Base-by-base conservation (phyloP, 2,113 vertebrate genomes). In the Platysteira castanea region DNA sequence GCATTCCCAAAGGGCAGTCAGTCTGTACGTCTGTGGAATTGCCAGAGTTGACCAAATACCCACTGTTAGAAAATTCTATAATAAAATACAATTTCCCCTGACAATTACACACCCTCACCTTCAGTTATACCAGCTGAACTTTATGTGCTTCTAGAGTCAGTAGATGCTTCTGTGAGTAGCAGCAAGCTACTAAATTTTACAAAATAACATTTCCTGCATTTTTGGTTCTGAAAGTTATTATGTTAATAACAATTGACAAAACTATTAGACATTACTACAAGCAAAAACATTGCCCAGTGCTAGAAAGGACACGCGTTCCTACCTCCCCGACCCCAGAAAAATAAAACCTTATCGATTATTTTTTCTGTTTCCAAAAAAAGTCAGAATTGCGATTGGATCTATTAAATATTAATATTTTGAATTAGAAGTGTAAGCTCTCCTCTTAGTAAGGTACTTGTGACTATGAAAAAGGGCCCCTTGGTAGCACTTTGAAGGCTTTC, bases 401-500 rank as follows among this genome's bases (percentile, higher is more conserved):
- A 61, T 60, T 65, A 44, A 92, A 65, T 63, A 89, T 11, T 3
- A 79, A 46, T 90, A 42, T 81, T 90, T 92, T 69, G 23, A 63
- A 15, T 69, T 52, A 49, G 50, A 90, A 85, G 10, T 20, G 9
- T 49, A 79, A 71, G 23, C 21, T 56, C 7, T 89, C 4, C 1
- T 84, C 30, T 84, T 70, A 21, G 11, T 27, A 56, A 71, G 24
- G 56, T 31, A 50, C 44, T 84, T 60, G 35, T 42, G 56, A 20
- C 57, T 75, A 21, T 71, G 52, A 74, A 74, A 67, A 60, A 74
- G n/a, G 74, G 46, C 69, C 41, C 20, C 74, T 82, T 84, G 84
- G 59, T 79, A 97, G 67, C 76, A 49, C 54, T 73, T 76, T 91
- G 75, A 53, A 91, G 54, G 35, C 21, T 91, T 85, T 96, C 84